phyloP scores from a whole-genome alignment of 2,113 vertebrate species.

The Bolborhynchus lineola region DNA sequence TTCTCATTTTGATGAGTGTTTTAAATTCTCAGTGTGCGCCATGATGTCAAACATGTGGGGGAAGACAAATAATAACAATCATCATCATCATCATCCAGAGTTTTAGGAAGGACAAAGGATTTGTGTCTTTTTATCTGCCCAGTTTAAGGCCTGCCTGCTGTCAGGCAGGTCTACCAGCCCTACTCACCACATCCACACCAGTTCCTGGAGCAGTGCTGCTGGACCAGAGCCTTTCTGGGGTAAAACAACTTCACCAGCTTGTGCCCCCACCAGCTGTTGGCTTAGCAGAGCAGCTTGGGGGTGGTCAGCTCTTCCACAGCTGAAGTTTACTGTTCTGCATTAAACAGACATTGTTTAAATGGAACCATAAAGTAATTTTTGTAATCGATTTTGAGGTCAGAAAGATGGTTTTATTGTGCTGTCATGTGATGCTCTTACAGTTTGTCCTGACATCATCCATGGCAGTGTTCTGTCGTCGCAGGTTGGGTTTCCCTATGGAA shows the following conservation, averaged over 20 bases:
- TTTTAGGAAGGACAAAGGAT: background rate
- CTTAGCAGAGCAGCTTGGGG: background rate
- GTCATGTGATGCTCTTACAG: background rate
- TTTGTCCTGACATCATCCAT: background rate
- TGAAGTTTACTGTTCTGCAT: background rate
- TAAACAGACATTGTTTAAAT: background rate
- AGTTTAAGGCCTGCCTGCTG: background rate
- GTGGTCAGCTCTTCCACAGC: background rate
- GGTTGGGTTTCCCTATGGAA: background rate
- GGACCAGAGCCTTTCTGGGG: background rate
- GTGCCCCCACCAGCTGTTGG: background rate
- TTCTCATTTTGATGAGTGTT: background rate
- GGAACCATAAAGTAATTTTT: background rate
- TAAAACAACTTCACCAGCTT: background rate
- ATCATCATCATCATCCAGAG: background rate
- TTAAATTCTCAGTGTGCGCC: background rate
- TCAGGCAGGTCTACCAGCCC: background rate
- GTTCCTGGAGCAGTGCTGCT: background rate
- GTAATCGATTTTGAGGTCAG: background rate
- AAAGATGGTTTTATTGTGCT: background rate
- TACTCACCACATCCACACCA: fast-evolving
- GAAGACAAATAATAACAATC: background rate
- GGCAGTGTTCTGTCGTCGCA: background rate
- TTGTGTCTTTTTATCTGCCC: background rate
- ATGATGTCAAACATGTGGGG: background rate